Evolutionary conservation across 2,113 vertebrate species (phyloP).

Genomic region (Empidonax traillii): DNA sequence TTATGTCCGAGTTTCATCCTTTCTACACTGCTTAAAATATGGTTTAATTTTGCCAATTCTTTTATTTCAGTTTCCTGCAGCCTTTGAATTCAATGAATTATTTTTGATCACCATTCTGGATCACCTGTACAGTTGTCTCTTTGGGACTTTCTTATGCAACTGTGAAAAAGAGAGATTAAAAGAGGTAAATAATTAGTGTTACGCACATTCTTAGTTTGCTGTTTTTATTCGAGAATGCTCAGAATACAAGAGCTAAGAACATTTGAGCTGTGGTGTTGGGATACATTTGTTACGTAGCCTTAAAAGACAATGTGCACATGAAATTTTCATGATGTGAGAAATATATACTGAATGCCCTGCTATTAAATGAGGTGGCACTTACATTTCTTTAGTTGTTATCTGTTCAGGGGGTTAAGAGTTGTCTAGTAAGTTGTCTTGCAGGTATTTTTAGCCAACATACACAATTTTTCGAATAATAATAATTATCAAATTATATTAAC

Average conservation of each 20-base stretch:
- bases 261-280: not conserved
- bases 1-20: not conserved
- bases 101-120: constrained; percentile 94
- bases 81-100: constrained; percentile 95
- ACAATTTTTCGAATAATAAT: not conserved
- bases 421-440: not conserved
- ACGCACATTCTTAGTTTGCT: not conserved
- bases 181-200: constrained; percentile 72
- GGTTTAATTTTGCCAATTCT: not conserved
- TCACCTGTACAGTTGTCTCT: constrained; percentile 96
- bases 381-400: not conserved
- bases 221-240: not conserved
- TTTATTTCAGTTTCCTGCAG: constrained; percentile 87
- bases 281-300: not conserved
- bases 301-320: not conserved
- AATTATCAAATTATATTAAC: not conserved
- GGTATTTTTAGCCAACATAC: not conserved
- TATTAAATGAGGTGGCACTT: not conserved
- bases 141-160: constrained; percentile 94
- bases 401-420: not conserved
- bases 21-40: not conserved
- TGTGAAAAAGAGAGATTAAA: constrained; percentile 86
- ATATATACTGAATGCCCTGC: not conserved
- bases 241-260: not conserved
- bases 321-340: not conserved